A percentile compares a stretch with the other conserved stretches of the same genome.
Conservation (phyloP, 2,888 invertebrate species). For the Eucera pruinosa region DNA sequence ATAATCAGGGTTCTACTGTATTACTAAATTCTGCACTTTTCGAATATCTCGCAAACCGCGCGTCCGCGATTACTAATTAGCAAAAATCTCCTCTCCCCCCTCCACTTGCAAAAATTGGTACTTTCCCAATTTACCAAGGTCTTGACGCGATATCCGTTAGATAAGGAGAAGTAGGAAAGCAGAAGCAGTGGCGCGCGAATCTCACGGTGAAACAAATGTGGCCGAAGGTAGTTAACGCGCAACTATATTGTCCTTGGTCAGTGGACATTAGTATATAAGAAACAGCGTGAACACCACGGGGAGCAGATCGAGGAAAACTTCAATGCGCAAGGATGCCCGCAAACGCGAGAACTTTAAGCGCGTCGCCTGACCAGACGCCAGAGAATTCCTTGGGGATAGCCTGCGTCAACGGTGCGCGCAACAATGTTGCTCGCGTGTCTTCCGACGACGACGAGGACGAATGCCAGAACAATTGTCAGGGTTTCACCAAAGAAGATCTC, state of each 20-base stretch:
- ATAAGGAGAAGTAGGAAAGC: slow-evolving; percentile 31
- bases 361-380: slow-evolving; percentile 58
- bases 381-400: not conserved
- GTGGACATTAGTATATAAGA: slow-evolving; percentile 80
- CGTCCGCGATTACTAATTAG: no score
- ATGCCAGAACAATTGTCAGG: not conserved
- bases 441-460: slow-evolving; percentile 7
- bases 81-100: no score
- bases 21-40: no score
- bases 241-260: slow-evolving; percentile 79
- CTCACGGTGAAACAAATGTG: slow-evolving; percentile 25
- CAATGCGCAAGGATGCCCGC: slow-evolving; percentile 74
- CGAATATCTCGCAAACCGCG: no score
- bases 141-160: not conserved
- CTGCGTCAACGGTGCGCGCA: not conserved
- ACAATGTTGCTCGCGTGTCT: not conserved
- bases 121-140: slow-evolving; percentile 30
- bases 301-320: slow-evolving; percentile 72
- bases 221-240: slow-evolving; percentile 38
- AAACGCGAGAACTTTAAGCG: slow-evolving; percentile 72
- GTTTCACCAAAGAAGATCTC: not conserved
- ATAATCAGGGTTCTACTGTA: no score
- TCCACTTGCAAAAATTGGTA: no score
- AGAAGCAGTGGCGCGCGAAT: slow-evolving; percentile 26
- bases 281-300: slow-evolving; percentile 68